Evolutionary conservation across 1,140 invertebrate species (phyloP), one percentile per base, ranked within the genome.

Genomic region (Ceratina japonica): DNA sequence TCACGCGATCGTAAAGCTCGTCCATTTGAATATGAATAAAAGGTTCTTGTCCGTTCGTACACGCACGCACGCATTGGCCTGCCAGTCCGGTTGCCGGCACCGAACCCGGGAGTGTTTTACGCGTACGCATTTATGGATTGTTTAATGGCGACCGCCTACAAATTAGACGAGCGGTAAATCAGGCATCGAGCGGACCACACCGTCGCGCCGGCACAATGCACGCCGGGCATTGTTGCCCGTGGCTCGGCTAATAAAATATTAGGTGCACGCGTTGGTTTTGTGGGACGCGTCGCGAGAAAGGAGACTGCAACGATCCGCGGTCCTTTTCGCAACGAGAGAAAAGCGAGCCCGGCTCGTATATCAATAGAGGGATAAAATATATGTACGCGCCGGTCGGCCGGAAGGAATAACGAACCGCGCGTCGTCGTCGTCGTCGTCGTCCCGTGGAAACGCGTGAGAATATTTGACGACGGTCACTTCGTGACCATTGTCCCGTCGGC

Each of bases 101-200:
- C 65, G 64, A 84, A 73, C 79, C 71, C 84, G 75, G 79, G 86
- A 89, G 88, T 90, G 90, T 91, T 91, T 92, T 92, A 92, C 89
- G 90, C 87, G 87, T 86, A 85, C 80, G 87, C 88, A 84, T 92
- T 92, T 92, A 92, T 92, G 92, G 91, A 92, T 92, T 92, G 90
- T 91, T 92, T 92, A 92, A 92, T 91, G 88, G 89, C 88, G 89
- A 86, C 91, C 91, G 91, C 91, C 90, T 92, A 92, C 91, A 92
- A 92, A 92, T 92, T 92, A 92, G 90, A 91, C 86, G 87, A 91
- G 90, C 89, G 88, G 90, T 92, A 92, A 92, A 92, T 92, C 91
- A 92, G 90, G 64, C 79, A 92, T 92, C 90, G 90, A 92, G 87
- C 87, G 86, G 90, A 92, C 90, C 90, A 90, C 83, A 85, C 88